Conservation (phyloP, 1,140 invertebrate species). For the Spodoptera litura region DNA sequence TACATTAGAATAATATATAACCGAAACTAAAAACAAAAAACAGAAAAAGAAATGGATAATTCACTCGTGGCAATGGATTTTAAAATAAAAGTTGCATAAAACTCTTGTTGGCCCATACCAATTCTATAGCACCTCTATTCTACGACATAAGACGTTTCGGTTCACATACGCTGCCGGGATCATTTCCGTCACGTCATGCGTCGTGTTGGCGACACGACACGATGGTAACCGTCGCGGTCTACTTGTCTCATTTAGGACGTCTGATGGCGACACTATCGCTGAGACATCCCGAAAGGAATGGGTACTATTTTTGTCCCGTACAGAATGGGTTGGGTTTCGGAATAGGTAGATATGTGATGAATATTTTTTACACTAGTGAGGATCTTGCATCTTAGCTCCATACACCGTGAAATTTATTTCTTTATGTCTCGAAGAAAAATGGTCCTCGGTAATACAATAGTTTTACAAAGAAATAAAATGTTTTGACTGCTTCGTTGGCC, state of each 20-base stretch:
- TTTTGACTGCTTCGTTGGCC: too few species aligned
- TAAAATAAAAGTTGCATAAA: not conserved
- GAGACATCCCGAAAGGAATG: not conserved
- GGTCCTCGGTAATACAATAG: too few species aligned
- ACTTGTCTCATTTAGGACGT: constrained; percentile 37
- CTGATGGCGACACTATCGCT: constrained; percentile 7
- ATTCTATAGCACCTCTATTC: not conserved
- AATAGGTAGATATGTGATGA: too few species aligned
- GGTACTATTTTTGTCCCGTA: not conserved
- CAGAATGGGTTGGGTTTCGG: not conserved
- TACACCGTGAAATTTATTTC: too few species aligned
- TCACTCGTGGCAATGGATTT: too few species aligned
- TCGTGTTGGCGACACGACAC: constrained; percentile 1
- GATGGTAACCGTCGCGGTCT: constrained; percentile 28
- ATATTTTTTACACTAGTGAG: too few species aligned
- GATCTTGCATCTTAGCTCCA: too few species aligned
- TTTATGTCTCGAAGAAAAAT: too few species aligned
- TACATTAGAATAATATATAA: too few species aligned
- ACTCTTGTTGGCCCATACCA: not conserved
- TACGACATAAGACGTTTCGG: constrained; percentile 3
- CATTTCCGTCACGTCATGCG: constrained; percentile 42
- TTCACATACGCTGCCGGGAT: constrained; percentile 12
- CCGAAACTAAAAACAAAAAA: too few species aligned
- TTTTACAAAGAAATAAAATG: too few species aligned
- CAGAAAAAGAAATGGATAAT: too few species aligned